These are phyloP conservation scores for Andinoacara biseriatus DNA, from an alignment of 2,113 vertebrate genomes.

Conservation along the genomic window DNA sequence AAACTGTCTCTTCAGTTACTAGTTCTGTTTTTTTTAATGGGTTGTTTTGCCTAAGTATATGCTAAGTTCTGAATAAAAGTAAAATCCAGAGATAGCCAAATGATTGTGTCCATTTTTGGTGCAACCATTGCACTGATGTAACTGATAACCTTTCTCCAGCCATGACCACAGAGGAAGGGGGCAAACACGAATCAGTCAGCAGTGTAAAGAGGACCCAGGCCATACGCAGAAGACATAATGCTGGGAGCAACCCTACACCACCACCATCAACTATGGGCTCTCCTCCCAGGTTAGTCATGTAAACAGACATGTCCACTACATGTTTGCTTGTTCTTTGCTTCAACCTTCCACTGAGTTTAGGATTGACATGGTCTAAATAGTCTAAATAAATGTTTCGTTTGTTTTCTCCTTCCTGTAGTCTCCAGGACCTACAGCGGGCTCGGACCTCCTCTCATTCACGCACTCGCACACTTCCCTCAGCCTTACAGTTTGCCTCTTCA, in stretches of 20 bases:
- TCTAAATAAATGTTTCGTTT: not conserved
- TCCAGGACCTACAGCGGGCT: constrained; percentile 87
- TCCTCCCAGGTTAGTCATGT: constrained; percentile 83
- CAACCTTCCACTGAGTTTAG: too few species aligned
- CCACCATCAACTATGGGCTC: constrained; percentile 92
- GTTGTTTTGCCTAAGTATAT: too few species aligned
- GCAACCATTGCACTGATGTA: not conserved
- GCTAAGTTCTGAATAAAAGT: not conserved
- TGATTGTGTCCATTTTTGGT: not conserved
- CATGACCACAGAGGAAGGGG: constrained; percentile 77
- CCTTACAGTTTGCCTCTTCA: constrained; percentile 89
- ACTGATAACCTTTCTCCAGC: constrained; percentile 58
- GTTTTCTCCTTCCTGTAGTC: constrained; percentile 63
- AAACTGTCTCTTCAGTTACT: not conserved
- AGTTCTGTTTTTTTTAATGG: too few species aligned
- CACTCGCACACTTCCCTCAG: constrained; percentile 86
- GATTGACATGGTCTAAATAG: not conserved
- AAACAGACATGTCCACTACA: not conserved
- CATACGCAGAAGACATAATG: constrained; percentile 89
- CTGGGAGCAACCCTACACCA: constrained; percentile 91
- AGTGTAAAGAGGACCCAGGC: constrained; percentile 88
- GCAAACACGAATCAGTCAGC: constrained; percentile 83
- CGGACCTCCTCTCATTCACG: constrained; percentile 87
- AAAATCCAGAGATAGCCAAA: not conserved
- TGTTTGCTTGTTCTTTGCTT: not conserved